phyloP scores from a whole-genome alignment of 2,888 invertebrate species.

The Cryptophagus acutangulus region DNA sequence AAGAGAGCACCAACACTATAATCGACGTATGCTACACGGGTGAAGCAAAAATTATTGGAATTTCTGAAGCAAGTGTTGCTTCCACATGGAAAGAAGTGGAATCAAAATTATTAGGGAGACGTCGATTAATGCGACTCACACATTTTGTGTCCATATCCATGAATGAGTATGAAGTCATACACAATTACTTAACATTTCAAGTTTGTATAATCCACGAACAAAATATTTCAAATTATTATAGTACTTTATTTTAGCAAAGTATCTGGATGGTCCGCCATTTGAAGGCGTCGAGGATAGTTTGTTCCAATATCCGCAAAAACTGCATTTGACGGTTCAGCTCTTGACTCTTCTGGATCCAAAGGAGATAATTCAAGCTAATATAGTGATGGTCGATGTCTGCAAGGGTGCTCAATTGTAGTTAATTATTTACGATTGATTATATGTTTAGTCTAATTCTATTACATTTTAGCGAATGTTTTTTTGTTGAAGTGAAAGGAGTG shows the following conservation, averaged over 20 bases:
- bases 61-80: slow-evolving; percentile 59
- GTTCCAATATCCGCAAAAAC: slow-evolving; percentile 67
- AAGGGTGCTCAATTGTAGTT: slow-evolving; percentile 22
- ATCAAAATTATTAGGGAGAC: slow-evolving; percentile 62
- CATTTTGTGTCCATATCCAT: slow-evolving; percentile 84
- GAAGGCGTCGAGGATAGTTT: slow-evolving; percentile 67
- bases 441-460: neutral
- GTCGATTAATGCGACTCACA: slow-evolving; percentile 67
- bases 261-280: slow-evolving; percentile 43
- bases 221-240: no score
- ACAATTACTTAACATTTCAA: slow-evolving; percentile 66
- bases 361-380: slow-evolving; percentile 64
- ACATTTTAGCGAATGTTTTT: slow-evolving; percentile 17
- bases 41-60: slow-evolving; percentile 55
- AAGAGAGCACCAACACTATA: slow-evolving; percentile 71
- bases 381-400: slow-evolving; percentile 53
- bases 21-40: slow-evolving; percentile 73
- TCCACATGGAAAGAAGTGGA: slow-evolving; percentile 71
- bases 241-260: slow-evolving; percentile 21
- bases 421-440: slow-evolving; percentile 8
- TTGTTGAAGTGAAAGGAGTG: slow-evolving; percentile 14
- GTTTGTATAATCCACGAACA: neutral
- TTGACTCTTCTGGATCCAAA: slow-evolving; percentile 71
- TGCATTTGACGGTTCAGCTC: slow-evolving; percentile 79
- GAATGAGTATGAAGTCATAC: slow-evolving; percentile 55